Conservation (phyloP, 2,797 vertebrate species). For the Euthynnus affinis region DNA sequence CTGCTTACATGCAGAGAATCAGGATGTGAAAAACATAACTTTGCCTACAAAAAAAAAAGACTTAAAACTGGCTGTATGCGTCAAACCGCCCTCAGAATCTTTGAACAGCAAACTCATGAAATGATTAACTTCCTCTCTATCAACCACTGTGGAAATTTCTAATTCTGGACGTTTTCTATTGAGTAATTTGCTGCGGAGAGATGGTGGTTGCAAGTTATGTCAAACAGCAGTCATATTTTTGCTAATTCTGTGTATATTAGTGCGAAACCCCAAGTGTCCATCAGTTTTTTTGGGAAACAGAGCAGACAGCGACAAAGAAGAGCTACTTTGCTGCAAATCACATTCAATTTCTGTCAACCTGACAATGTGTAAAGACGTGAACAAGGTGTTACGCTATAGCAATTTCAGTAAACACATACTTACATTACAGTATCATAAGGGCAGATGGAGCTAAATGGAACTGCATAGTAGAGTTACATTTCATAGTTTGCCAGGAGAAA, state of each 20-base stretch:
- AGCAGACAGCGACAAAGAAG: neutral
- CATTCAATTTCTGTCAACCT: neutral
- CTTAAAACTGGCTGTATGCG: neutral
- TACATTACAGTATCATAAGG: slow-evolving; percentile 31
- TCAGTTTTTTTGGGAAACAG: neutral
- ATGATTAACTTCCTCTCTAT: neutral
- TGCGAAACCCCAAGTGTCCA: neutral
- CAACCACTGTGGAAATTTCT: neutral
- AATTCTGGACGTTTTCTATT: neutral
- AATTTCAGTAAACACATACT: slow-evolving; percentile 50
- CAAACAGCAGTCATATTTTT: neutral
- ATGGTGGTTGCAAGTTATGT: neutral
- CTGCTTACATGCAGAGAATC: slow-evolving; percentile 38
- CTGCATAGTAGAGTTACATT: slow-evolving; percentile 64
- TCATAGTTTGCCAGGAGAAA: slow-evolving; percentile 69
- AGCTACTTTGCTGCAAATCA: slow-evolving; percentile 8
- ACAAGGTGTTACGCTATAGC: slow-evolving; percentile 68
- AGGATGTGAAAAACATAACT: slow-evolving; percentile 20
- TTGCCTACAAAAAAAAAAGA: slow-evolving; percentile 3
- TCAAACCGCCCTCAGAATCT: neutral
- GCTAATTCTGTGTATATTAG: neutral
- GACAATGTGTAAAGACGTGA: slow-evolving; percentile 69
- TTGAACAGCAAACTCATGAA: neutral
- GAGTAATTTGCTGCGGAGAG: neutral
- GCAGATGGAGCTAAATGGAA: slow-evolving; percentile 65